Evolutionary conservation across 2,113 vertebrate genomes (phyloP).

Genomic region (Speoplatyrhinus poulsoni): DNA sequence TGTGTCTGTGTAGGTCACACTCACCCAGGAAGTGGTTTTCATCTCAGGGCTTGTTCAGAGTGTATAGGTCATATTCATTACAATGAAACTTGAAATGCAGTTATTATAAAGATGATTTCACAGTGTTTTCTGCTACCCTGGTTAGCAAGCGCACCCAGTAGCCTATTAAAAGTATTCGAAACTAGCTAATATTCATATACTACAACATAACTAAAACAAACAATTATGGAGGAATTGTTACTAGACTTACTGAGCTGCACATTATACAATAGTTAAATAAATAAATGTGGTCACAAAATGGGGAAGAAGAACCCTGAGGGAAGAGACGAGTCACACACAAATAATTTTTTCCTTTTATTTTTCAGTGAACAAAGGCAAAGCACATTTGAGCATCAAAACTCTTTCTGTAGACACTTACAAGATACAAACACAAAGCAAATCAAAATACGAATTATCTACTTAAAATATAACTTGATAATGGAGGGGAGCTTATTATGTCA

Average conservation of each 20-base stretch:
- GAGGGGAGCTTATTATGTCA: too few species aligned
- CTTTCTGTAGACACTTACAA: conserved; percentile 44
- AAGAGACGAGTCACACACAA: conserved; percentile 29
- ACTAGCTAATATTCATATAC: background rate
- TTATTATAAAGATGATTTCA: background rate
- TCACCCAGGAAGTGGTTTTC: conserved; percentile 56
- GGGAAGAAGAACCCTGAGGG: conserved; percentile 38
- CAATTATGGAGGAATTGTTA: too few species aligned
- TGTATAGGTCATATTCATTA: background rate
- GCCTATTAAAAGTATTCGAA: background rate
- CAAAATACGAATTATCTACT: conserved; percentile 42
- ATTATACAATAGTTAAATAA: background rate
- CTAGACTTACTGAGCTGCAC: background rate
- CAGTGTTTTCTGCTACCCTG: background rate
- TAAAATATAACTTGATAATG: conserved; percentile 26
- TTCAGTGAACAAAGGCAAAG: conserved; percentile 52
- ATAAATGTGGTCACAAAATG: conserved; percentile 33
- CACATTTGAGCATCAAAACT: conserved; percentile 61
- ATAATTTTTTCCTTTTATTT: conserved; percentile 52
- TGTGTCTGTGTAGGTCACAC: background rate
- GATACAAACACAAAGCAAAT: conserved; percentile 44
- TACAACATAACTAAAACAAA: too few species aligned
- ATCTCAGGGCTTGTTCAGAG: conserved; percentile 15
- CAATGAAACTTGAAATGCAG: too few species aligned
- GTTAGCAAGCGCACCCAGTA: background rate